Evolutionary conservation across 2,113 vertebrate species (phyloP).

Genomic region (Cyanistes caeruleus): DNA sequence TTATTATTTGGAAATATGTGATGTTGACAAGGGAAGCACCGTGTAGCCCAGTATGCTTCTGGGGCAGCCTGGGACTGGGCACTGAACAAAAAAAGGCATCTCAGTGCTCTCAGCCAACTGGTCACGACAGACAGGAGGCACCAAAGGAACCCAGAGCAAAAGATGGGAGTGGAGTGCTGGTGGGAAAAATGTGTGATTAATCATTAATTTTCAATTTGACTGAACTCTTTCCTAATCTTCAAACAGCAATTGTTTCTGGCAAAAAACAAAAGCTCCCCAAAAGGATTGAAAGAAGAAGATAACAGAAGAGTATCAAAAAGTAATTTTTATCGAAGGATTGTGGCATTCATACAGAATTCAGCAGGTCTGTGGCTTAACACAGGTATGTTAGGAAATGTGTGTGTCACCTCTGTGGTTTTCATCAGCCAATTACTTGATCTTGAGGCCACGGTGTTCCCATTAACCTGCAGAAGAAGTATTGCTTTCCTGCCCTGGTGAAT

Average conservation of each 20-base stretch:
- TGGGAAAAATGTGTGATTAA: background rate
- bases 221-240: background rate
- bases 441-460: background rate
- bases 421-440: background rate
- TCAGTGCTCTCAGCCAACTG: background rate
- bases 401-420: background rate
- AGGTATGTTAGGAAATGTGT: background rate
- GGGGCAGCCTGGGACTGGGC: background rate
- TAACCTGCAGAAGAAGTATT: background rate
- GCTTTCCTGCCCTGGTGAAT: background rate
- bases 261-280: background rate
- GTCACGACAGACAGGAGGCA: background rate
- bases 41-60: background rate
- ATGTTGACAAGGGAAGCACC: background rate
- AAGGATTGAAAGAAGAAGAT: background rate
- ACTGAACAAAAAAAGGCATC: background rate
- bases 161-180: background rate
- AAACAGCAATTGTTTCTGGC: background rate
- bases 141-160: background rate
- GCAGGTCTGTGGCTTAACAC: background rate
- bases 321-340: background rate
- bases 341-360: background rate
- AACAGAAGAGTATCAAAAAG: background rate
- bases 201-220: background rate
- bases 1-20: background rate